These are phyloP conservation scores for Meloe dianella DNA, from an alignment of 2,888 invertebrate genomes.

Conservation along the genomic window DNA sequence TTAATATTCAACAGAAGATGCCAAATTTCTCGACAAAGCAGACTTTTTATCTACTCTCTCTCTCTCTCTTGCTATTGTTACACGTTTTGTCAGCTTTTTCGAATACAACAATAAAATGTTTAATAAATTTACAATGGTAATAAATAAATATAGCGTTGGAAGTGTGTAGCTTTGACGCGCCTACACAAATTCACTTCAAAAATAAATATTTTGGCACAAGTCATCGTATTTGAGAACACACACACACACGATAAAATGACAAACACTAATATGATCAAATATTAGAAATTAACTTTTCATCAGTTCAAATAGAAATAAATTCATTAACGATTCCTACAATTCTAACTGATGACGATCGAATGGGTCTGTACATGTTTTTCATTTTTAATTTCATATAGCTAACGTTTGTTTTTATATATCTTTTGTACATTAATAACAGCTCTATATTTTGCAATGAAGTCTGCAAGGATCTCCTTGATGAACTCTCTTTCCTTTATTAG, in stretches of 20 bases:
- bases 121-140: background rate
- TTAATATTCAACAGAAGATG: no score
- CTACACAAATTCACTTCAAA: background rate
- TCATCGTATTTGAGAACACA: background rate
- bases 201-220: background rate
- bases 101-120: background rate
- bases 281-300: background rate
- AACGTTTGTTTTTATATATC: no score
- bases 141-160: background rate
- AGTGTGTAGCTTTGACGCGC: background rate
- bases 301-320: no score
- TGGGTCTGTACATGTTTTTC: no score
- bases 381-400: no score
- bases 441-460: background rate
- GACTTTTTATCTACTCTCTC: no score
- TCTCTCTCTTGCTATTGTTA: no score
- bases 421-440: background rate
- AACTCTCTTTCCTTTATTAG: background rate
- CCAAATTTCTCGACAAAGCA: no score
- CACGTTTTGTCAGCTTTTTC: no score
- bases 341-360: no score
- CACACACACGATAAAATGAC: background rate
- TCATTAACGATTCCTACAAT: no score
- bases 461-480: background rate
- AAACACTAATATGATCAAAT: no score